Conservation (phyloP, 1,140 invertebrate species). For the Trichonephila inaurata region DNA sequence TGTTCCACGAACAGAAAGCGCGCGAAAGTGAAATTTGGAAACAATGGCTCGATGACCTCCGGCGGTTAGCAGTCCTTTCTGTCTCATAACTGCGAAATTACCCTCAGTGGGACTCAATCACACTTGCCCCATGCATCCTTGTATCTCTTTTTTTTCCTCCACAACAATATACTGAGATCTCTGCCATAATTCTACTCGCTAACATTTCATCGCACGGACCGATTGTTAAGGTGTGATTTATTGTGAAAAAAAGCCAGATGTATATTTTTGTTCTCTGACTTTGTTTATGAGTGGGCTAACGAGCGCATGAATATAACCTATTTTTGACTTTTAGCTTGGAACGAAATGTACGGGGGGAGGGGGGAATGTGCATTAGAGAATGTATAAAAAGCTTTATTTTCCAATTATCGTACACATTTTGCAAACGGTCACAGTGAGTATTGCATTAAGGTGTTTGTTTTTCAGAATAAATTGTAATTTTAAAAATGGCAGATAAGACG, state of each 20-base stretch:
- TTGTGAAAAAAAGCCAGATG: neutral
- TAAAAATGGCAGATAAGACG: neutral
- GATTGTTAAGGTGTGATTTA: neutral
- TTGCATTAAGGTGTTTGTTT: neutral
- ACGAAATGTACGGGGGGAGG: neutral
- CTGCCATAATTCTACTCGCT: neutral
- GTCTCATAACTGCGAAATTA: conserved; percentile 19
- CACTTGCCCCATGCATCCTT: neutral
- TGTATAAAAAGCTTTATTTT: neutral
- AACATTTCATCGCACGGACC: conserved; percentile 2
- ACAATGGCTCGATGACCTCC: conserved; percentile 7
- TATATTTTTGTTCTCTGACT: neutral
- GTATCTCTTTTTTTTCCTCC: neutral
- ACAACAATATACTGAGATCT: no score
- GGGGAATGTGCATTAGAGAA: neutral
- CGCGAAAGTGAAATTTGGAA: neutral
- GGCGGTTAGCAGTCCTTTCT: conserved; percentile 23
- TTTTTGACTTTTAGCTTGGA: neutral
- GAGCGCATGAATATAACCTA: neutral
- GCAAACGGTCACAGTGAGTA: neutral
- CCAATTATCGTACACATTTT: neutral
- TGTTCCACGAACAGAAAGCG: neutral
- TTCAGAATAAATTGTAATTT: neutral
- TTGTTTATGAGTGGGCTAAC: conserved; percentile 10
- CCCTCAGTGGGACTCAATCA: neutral